A percentile compares a stretch with the other conserved stretches of the same genome.
These are phyloP conservation scores for Mya arenaria DNA, from an alignment of 1,140 invertebrate genomes.

Conservation along the genomic window DNA sequence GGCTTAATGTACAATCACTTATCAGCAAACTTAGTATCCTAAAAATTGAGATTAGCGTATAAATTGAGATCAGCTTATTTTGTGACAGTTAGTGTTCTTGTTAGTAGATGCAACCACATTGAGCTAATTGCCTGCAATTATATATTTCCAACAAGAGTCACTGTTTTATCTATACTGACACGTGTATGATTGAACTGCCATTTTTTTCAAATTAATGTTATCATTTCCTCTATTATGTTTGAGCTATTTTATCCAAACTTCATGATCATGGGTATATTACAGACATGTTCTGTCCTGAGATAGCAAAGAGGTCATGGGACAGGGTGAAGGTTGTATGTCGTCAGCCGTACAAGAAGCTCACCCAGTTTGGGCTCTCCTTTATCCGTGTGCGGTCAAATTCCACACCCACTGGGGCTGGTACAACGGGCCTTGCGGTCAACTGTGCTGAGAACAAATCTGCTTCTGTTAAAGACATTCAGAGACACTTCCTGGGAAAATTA, in stretches of 20 bases:
- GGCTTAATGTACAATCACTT: too few relatives aligned
- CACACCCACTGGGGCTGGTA: neutral
- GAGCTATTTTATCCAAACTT: too few relatives aligned
- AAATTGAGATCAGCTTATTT: too few relatives aligned
- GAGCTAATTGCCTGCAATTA: too few relatives aligned
- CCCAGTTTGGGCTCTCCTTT: conserved; percentile 77
- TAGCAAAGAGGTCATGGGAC: conserved; percentile 70
- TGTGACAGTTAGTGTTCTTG: too few relatives aligned
- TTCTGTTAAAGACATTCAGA: conserved; percentile 65
- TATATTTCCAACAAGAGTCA: too few relatives aligned
- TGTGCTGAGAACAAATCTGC: neutral
- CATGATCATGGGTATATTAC: conserved; percentile 50
- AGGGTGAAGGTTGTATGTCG: conserved; percentile 72
- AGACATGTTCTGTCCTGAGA: conserved; percentile 71
- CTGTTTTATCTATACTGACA: too few relatives aligned
- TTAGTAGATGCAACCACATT: too few relatives aligned
- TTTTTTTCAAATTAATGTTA: neutral
- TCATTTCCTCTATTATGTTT: neutral
- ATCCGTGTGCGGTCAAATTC: conserved; percentile 58
- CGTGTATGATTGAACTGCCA: neutral
- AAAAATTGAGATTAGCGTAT: too few relatives aligned
- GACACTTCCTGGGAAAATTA: conserved; percentile 69
- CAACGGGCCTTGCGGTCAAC: neutral
- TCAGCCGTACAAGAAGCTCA: conserved; percentile 73
- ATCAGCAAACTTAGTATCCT: too few relatives aligned